phyloP scores from a whole-genome alignment of 2,888 invertebrate genomes.

The Nudaria mundana region DNA sequence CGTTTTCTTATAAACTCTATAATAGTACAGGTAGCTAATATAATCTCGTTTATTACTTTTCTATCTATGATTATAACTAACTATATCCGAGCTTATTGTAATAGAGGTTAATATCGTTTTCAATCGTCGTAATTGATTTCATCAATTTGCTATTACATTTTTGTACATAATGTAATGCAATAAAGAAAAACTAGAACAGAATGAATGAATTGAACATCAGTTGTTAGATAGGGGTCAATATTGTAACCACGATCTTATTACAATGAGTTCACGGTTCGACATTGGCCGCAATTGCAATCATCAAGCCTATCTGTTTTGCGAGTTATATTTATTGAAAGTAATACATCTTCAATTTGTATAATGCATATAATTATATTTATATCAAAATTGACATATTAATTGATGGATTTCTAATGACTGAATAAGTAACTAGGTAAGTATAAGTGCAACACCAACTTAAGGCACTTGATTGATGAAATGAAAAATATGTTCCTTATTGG shows the following conservation, averaged over 20 bases:
- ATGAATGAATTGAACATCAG: conserved; percentile 28
- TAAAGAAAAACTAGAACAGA: conserved; percentile 16
- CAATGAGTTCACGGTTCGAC: conserved; percentile 33
- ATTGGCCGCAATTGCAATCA: conserved; percentile 29
- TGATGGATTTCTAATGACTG: conserved; percentile 1
- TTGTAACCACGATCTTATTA: conserved; percentile 28
- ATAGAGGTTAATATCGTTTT: no score
- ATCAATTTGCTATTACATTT: no score
- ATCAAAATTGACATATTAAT: no score
- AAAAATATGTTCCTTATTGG: no score
- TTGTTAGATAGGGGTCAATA: conserved; percentile 25
- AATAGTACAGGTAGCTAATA: no score
- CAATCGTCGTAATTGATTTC: no score
- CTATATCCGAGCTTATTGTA: not conserved
- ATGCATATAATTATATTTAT: conserved; percentile 1
- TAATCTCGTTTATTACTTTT: no score
- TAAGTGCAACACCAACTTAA: not conserved
- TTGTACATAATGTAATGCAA: conserved; percentile 15
- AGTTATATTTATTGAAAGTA: conserved; percentile 1
- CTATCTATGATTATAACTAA: no score
- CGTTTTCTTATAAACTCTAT: no score
- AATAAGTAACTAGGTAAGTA: not conserved
- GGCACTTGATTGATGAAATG: no score
- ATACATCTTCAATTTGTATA: not conserved
- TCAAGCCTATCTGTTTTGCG: conserved; percentile 22